Conservation (phyloP, 1,140 invertebrate genomes). For the Drosophila triauraria region DNA sequence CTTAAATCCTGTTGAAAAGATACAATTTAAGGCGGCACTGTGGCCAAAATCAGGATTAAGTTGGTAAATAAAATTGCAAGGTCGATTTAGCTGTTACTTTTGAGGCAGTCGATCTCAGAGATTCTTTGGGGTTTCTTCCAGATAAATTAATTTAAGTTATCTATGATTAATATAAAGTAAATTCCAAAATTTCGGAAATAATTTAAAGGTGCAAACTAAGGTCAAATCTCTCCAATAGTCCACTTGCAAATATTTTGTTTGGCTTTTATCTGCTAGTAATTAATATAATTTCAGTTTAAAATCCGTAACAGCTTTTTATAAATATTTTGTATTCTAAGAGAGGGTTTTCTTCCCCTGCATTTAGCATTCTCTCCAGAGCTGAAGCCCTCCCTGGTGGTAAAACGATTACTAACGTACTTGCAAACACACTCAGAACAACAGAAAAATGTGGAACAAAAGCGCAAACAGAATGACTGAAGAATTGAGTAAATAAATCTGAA, state of each 20-base stretch:
- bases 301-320: no score
- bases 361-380: background rate
- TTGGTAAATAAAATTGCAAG: background rate
- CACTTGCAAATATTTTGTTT: no score
- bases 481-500: constrained; percentile 78
- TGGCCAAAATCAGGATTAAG: background rate
- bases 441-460: constrained; percentile 46
- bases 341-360: background rate
- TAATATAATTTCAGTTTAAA: no score
- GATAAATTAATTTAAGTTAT: no score
- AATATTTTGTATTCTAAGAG: background rate
- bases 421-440: constrained; percentile 1
- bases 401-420: constrained; percentile 10
- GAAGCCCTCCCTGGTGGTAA: background rate
- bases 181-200: no score
- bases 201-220: no score
- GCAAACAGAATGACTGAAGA: constrained; percentile 56
- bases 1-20: constrained; percentile 25
- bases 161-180: no score
- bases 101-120: no score
- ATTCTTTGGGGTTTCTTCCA: no score
- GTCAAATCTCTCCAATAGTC: no score
- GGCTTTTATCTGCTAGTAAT: no score
- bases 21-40: constrained; percentile 11
- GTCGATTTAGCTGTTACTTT: no score